Conservation (phyloP, 2,888 invertebrate species). For the Noctua fimbriata region DNA sequence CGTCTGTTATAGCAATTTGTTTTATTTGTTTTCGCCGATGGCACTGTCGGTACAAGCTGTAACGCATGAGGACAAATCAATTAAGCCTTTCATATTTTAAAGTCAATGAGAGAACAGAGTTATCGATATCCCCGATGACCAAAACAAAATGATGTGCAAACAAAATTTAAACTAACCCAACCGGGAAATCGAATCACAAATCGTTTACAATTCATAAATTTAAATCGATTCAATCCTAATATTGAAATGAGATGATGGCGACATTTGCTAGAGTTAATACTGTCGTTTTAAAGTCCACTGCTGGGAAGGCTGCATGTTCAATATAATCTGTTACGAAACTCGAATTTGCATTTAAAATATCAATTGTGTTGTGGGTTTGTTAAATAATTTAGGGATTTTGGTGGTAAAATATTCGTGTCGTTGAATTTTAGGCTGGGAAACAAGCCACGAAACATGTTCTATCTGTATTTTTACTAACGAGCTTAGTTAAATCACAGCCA, state of each 20-base stretch:
- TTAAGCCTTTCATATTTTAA: background rate
- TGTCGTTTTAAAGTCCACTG: conserved; percentile 56
- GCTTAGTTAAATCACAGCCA: background rate
- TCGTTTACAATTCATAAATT: conserved; percentile 66
- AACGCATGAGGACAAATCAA: background rate
- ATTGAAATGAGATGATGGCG: conserved; percentile 62
- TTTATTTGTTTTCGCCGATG: background rate
- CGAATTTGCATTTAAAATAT: conserved; percentile 48
- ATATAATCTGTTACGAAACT: conserved; percentile 41
- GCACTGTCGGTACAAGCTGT: background rate
- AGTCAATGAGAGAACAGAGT: background rate
- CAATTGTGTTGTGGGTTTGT: conserved; percentile 46
- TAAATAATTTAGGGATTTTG: conserved; percentile 23
- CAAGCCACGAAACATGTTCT: background rate
- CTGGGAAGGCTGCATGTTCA: conserved; percentile 42
- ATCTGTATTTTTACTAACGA: background rate
- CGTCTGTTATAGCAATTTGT: background rate
- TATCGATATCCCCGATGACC: background rate
- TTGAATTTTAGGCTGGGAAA: background rate
- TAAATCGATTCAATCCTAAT: conserved; percentile 68
- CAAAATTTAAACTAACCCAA: conserved; percentile 49
- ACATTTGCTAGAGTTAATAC: conserved; percentile 62
- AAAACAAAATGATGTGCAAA: conserved; percentile 35
- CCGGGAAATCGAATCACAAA: conserved; percentile 56
- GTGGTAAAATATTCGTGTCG: background rate